A percentile compares a stretch with the other conserved stretches of the same genome.
Evolutionary conservation across 2,113 vertebrate genomes (phyloP).

Genomic region (Archocentrus centrarchus): DNA sequence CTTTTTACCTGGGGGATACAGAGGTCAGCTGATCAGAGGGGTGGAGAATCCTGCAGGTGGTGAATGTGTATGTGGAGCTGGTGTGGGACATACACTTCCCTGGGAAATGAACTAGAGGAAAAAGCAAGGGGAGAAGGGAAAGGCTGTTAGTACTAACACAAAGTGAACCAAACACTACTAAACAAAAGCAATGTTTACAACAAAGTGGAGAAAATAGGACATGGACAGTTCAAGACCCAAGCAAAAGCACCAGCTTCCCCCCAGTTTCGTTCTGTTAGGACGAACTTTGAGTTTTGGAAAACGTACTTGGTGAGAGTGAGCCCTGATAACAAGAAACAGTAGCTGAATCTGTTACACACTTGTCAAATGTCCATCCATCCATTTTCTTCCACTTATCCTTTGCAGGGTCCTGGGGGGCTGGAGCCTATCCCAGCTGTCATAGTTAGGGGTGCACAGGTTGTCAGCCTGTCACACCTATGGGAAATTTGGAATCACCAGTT

Average conservation of each 20-base stretch:
- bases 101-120: slow-evolving; percentile 89
- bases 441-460: too few species aligned
- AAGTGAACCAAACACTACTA: background rate
- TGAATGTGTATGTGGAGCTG: slow-evolving; percentile 98
- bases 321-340: background rate
- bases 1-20: slow-evolving; percentile 92
- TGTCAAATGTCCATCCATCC: too few species aligned
- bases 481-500: too few species aligned
- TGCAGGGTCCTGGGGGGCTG: too few species aligned
- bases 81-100: slow-evolving; percentile 98
- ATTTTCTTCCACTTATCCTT: too few species aligned
- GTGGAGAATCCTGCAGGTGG: slow-evolving; percentile 97
- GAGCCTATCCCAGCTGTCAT: too few species aligned
- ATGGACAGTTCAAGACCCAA: slow-evolving; percentile 26
- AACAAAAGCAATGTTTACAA: background rate
- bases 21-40: slow-evolving; percentile 95
- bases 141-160: slow-evolving; percentile 25
- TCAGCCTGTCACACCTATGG: too few species aligned
- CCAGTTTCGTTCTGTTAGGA: background rate
- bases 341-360: background rate
- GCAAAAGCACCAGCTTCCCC: slow-evolving; percentile 33
- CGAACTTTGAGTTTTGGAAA: background rate
- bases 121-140: slow-evolving; percentile 28
- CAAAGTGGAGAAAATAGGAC: background rate
- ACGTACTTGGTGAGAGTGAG: background rate